Evolutionary conservation across 2,888 invertebrate genomes (phyloP).

Genomic region (Rotaria sp.): DNA sequence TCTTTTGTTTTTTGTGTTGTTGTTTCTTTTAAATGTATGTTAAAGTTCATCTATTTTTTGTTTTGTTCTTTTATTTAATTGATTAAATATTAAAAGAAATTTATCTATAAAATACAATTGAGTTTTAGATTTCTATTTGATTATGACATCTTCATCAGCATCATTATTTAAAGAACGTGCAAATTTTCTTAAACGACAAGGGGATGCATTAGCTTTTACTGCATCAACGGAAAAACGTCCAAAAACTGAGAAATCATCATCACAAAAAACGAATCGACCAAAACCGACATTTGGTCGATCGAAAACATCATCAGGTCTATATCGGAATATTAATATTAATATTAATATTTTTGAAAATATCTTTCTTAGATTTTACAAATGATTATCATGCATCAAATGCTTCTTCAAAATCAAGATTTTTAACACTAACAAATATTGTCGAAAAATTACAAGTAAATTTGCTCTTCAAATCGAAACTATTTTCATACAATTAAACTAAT

Average conservation of each 20-base stretch:
- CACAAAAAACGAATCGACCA: not conserved
- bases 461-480: no score
- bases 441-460: not conserved
- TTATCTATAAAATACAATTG: not conserved
- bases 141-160: not conserved
- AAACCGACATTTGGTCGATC: not conserved
- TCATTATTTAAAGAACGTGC: not conserved
- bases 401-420: not conserved
- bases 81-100: not conserved
- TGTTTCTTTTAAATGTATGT: not conserved
- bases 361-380: not conserved
- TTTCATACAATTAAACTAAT: no score
- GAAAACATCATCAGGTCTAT: not conserved
- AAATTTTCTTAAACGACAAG: not conserved
- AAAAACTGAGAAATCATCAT: not conserved
- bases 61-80: not conserved
- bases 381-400: not conserved
- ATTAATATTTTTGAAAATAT: no score
- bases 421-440: not conserved
- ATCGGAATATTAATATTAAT: no score
- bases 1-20: not conserved
- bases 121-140: not conserved
- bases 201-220: not conserved
- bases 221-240: not conserved
- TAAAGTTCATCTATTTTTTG: not conserved